phyloP scores from a whole-genome alignment of 2,888 invertebrate genomes.

The Drosophila barbarae region DNA sequence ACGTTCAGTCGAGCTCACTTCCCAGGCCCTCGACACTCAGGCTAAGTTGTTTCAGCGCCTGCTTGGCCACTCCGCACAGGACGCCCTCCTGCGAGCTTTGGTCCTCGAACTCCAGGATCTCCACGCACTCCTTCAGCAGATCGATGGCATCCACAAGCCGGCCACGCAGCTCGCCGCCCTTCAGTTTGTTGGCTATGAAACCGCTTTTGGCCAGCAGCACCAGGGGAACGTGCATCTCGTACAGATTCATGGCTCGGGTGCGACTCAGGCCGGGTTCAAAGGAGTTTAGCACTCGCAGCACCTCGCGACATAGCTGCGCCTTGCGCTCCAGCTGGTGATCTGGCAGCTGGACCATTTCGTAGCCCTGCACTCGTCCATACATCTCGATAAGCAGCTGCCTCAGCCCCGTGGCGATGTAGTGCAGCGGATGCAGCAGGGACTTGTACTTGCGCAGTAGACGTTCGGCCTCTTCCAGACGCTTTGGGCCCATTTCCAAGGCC shows the following conservation, averaged over 20 bases:
- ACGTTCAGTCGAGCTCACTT: constrained; percentile 49
- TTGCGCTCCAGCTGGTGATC: constrained; percentile 88
- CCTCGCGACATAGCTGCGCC: constrained; percentile 85
- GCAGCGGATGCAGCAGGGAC: constrained; percentile 87
- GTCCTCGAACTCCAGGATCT: constrained; percentile 86
- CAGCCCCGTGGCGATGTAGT: constrained; percentile 85
- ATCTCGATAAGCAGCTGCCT: constrained; percentile 87
- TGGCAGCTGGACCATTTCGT: constrained; percentile 85
- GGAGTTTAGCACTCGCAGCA: constrained; percentile 85
- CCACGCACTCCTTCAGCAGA: constrained; percentile 84
- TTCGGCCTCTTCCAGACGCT: constrained; percentile 85
- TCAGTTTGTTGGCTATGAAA: constrained; percentile 82
- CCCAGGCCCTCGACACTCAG: constrained; percentile 76
- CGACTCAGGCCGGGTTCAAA: constrained; percentile 89
- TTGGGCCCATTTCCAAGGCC: constrained; percentile 81
- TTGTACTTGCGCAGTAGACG: constrained; percentile 83
- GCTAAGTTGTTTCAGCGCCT: constrained; percentile 76
- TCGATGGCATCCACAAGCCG: constrained; percentile 84
- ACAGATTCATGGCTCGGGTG: constrained; percentile 88
- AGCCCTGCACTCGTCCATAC: constrained; percentile 88
- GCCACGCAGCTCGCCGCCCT: constrained; percentile 82
- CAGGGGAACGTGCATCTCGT: constrained; percentile 89
- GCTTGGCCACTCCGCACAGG: constrained; percentile 72
- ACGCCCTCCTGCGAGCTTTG: constrained; percentile 76
- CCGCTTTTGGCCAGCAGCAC: constrained; percentile 85